Percentiles rank a stretch among this genome's conserved stretches.
These are phyloP conservation scores for Exephanes ischioxanthus DNA, from an alignment of 2,888 invertebrate genomes.

Conservation along the genomic window DNA sequence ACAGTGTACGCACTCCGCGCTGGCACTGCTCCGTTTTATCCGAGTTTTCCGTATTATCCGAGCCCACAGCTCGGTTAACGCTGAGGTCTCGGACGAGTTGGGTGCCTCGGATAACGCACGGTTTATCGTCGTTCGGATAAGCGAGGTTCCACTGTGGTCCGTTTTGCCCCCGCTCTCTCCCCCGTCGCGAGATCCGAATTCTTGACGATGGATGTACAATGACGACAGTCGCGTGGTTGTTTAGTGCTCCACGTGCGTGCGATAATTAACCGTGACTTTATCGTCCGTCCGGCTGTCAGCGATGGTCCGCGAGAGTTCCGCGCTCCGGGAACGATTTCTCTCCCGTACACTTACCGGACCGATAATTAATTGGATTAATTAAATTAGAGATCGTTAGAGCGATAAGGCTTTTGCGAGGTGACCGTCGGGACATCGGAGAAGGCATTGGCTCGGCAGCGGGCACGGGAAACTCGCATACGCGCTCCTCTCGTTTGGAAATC, in stretches of 20 bases:
- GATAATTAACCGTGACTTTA: slow-evolving; percentile 67
- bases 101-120: too few species aligned
- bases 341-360: slow-evolving; percentile 11
- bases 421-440: slow-evolving; percentile 28
- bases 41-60: too few species aligned
- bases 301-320: slow-evolving; percentile 27
- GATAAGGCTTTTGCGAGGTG: slow-evolving; percentile 58
- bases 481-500: slow-evolving; percentile 54
- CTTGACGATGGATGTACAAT: background rate
- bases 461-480: slow-evolving; percentile 20
- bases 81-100: too few species aligned
- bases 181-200: slow-evolving; percentile 13
- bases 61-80: too few species aligned
- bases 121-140: too few species aligned
- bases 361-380: slow-evolving; percentile 68
- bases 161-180: too few species aligned
- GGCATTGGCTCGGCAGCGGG: background rate
- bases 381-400: slow-evolving; percentile 65
- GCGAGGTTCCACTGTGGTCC: too few species aligned
- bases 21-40: too few species aligned
- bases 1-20: too few species aligned
- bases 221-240: slow-evolving; percentile 53
- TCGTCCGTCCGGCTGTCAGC: slow-evolving; percentile 57
- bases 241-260: slow-evolving; percentile 38
- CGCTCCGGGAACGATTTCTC: slow-evolving; percentile 44